These are phyloP conservation scores for Dyspetes luteomarginatus DNA, from an alignment of 2,888 invertebrate species.

Conservation along the genomic window DNA sequence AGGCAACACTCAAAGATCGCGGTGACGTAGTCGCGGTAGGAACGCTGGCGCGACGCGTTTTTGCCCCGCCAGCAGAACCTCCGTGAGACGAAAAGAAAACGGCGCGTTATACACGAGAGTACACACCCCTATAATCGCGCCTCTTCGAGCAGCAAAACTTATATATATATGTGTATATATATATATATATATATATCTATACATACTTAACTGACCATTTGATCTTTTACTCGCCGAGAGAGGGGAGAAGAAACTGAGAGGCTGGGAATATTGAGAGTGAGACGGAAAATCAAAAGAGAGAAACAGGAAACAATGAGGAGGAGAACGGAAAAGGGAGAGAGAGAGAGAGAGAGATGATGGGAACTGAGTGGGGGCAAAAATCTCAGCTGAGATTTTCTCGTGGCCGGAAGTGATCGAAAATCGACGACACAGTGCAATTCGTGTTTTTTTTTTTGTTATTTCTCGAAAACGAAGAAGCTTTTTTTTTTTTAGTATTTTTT, in stretches of 20 bases:
- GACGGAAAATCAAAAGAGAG: conserved; percentile 44
- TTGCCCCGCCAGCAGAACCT: conserved; percentile 70
- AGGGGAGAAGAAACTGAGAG: conserved; percentile 16
- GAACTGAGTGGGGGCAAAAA: background rate
- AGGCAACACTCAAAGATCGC: conserved; percentile 80
- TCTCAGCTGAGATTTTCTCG: conserved; percentile 7
- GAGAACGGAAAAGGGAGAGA: conserved; percentile 42
- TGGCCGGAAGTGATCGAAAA: conserved; percentile 1
- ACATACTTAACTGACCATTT: conserved; percentile 46
- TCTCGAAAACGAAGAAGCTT: background rate
- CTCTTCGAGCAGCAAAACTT: conserved; percentile 46
- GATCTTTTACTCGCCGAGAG: conserved; percentile 1
- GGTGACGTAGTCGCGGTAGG: conserved; percentile 82
- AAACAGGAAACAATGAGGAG: conserved; percentile 11
- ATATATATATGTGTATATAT: conserved; percentile 7
- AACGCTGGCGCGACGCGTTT: conserved; percentile 78
- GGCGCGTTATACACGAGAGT: conserved; percentile 56
- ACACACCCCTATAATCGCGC: conserved; percentile 64
- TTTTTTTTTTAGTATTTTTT: background rate
- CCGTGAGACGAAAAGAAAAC: conserved; percentile 67
- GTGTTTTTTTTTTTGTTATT: background rate
- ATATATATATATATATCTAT: background rate
- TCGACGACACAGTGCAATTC: background rate
- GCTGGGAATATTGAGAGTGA: conserved; percentile 15
- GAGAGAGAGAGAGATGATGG: conserved; percentile 50